Conservation (phyloP, 2,888 invertebrate species). For the Yponomeuta sedellus region DNA sequence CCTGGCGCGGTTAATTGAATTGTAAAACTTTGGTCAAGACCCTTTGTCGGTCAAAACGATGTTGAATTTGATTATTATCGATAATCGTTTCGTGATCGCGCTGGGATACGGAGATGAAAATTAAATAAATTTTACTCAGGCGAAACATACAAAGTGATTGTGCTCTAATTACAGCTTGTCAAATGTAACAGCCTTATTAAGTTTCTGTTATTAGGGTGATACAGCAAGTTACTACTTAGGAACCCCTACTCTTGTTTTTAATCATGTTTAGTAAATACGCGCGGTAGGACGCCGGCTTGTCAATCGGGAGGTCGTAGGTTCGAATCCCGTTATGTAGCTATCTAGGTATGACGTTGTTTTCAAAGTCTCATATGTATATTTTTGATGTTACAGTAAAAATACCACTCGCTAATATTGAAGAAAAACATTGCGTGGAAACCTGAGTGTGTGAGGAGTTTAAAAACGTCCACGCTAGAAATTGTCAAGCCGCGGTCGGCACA, state of each 20-base stretch:
- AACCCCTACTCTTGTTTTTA: constrained; percentile 17
- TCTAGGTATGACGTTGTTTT: too few species aligned
- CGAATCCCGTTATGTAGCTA: too few species aligned
- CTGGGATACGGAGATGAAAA: constrained; percentile 40
- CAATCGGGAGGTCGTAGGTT: too few species aligned
- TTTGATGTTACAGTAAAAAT: too few species aligned
- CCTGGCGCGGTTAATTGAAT: constrained; percentile 71
- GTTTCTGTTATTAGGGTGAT: background rate
- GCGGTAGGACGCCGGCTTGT: too few species aligned
- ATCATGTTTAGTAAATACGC: constrained; percentile 11
- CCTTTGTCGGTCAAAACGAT: constrained; percentile 66
- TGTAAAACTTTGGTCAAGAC: constrained; percentile 69
- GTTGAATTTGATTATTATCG: constrained; percentile 65
- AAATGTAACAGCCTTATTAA: background rate
- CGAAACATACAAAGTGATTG: constrained; percentile 18
- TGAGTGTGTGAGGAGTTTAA: too few species aligned
- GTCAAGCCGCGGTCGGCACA: too few species aligned
- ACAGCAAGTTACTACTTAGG: constrained; percentile 20
- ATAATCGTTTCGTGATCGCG: constrained; percentile 53
- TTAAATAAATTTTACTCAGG: constrained; percentile 30
- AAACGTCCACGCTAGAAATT: too few species aligned
- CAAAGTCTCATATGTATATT: too few species aligned
- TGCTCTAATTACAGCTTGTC: background rate
- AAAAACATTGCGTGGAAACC: too few species aligned
- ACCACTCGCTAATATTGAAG: too few species aligned